Evolutionary conservation across 2,888 invertebrate genomes (phyloP).

Genomic region (Lithosia quadra): DNA sequence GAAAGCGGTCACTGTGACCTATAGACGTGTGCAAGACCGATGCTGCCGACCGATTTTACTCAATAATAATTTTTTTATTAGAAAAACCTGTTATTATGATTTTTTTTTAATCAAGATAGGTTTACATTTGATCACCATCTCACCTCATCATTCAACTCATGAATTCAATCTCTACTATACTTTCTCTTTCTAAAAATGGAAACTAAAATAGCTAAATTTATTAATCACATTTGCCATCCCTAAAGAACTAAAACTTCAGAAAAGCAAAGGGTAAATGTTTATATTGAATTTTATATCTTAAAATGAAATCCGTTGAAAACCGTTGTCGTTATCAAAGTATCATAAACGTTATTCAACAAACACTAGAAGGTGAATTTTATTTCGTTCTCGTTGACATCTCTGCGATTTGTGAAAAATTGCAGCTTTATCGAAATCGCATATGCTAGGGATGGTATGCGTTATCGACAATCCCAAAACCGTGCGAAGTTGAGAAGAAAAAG

Average conservation of each 20-base stretch:
- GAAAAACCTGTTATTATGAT: too few species aligned
- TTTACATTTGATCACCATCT: too few species aligned
- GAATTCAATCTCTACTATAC: too few species aligned
- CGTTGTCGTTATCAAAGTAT: background rate
- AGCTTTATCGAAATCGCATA: conserved; percentile 46
- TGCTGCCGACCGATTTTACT: too few species aligned
- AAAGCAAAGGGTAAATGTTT: background rate
- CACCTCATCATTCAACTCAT: too few species aligned
- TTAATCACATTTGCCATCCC: background rate
- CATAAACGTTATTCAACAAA: conserved; percentile 17
- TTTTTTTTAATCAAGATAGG: too few species aligned
- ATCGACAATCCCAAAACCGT: conserved; percentile 8
- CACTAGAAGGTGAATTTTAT: conserved; percentile 30
- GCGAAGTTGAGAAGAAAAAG: background rate
- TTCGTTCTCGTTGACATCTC: conserved; percentile 44
- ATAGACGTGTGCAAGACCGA: too few species aligned
- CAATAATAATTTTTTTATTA: too few species aligned
- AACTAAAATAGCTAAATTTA: too few species aligned
- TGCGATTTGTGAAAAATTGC: conserved; percentile 55
- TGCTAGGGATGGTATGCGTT: conserved; percentile 31
- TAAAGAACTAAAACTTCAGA: background rate
- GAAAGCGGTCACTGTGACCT: too few species aligned
- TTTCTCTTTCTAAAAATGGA: too few species aligned
- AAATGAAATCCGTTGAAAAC: background rate
- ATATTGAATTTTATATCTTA: background rate